Conservation (phyloP, 2,888 invertebrate species). For the Xestia sexstrigata region DNA sequence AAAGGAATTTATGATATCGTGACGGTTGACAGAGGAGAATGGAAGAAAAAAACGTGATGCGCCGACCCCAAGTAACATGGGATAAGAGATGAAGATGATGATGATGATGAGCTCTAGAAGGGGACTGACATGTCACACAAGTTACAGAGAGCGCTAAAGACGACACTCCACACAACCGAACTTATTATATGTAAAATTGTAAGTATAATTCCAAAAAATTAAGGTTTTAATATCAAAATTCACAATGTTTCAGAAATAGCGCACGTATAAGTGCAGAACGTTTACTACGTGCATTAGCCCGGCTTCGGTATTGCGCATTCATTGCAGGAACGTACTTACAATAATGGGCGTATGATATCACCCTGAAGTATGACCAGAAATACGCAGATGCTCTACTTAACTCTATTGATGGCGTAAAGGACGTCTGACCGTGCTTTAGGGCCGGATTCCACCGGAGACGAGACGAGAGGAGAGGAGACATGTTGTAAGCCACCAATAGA, state of each 20-base stretch:
- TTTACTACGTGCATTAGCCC: not conserved
- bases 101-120: not conserved
- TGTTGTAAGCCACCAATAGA: too few relatives aligned
- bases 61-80: too few relatives aligned
- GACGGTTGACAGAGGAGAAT: too few relatives aligned
- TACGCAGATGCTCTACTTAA: not conserved
- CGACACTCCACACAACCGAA: not conserved
- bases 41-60: too few relatives aligned
- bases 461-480: too few relatives aligned
- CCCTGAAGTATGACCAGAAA: not conserved
- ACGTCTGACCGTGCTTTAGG: not conserved
- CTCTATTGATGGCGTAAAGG: constrained; percentile 1
- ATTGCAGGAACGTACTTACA: constrained; percentile 3
- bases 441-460: too few relatives aligned
- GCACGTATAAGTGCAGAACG: not conserved
- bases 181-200: not conserved
- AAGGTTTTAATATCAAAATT: not conserved
- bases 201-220: not conserved
- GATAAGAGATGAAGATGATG: too few relatives aligned
- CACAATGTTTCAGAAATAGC: constrained; percentile 3
- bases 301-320: not conserved
- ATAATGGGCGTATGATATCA: not conserved
- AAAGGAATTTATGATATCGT: too few relatives aligned
- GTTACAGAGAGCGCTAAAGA: not conserved
- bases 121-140: not conserved